These are phyloP conservation scores for Lymantria monacha DNA, from an alignment of 2,888 invertebrate genomes.

Conservation along the genomic window DNA sequence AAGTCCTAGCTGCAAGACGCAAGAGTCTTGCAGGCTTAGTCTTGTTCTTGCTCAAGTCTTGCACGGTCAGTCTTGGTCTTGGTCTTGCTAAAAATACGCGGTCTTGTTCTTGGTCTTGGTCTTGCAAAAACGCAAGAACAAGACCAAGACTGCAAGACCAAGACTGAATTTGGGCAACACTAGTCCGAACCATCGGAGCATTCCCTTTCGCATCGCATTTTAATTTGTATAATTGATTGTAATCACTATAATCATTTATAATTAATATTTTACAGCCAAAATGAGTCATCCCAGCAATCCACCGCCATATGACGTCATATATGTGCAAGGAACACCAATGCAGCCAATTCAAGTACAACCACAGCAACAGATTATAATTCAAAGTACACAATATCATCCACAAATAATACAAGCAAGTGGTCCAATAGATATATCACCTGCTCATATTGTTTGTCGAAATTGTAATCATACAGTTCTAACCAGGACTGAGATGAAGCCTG, in stretches of 20 bases:
- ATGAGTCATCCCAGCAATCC: conserved; percentile 6
- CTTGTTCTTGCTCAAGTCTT: too few relatives aligned
- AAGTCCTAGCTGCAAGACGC: too few relatives aligned
- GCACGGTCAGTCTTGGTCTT: too few relatives aligned
- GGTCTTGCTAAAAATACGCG: too few relatives aligned
- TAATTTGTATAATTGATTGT: too few relatives aligned
- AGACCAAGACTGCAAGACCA: too few relatives aligned
- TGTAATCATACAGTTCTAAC: conserved; percentile 3
- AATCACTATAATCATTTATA: not conserved
- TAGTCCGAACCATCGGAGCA: too few relatives aligned
- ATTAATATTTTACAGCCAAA: conserved; percentile 1
- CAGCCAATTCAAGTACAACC: conserved; percentile 6
- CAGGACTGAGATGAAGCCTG: conserved; percentile 1
- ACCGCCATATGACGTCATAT: conserved; percentile 4
- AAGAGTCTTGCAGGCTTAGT: too few relatives aligned
- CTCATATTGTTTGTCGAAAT: not conserved
- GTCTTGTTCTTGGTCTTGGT: too few relatives aligned
- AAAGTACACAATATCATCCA: not conserved
- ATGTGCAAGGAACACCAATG: conserved; percentile 3
- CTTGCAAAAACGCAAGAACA: too few relatives aligned
- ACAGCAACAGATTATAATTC: not conserved
- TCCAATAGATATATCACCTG: not conserved
- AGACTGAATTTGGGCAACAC: too few relatives aligned
- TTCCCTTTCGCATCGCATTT: too few relatives aligned
- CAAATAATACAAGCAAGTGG: not conserved